phyloP scores from a whole-genome alignment of 2,888 invertebrate species.

The Acanthococcus lagerstroemiae region DNA sequence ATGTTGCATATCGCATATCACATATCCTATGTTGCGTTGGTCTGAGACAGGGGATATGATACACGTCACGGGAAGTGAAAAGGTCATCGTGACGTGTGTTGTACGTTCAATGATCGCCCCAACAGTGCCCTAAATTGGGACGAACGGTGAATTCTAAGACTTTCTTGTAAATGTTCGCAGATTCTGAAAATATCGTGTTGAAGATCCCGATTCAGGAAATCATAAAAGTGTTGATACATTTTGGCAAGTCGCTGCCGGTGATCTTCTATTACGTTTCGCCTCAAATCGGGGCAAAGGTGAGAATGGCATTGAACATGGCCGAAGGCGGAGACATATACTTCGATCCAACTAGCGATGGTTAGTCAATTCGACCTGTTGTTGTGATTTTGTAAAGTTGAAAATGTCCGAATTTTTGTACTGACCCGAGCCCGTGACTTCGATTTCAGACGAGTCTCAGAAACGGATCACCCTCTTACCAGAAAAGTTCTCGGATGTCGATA shows the following conservation, averaged over 20 bases:
- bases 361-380: too few species aligned
- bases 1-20: too few species aligned
- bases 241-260: constrained; percentile 63
- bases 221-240: constrained; percentile 64
- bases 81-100: too few species aligned
- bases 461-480: constrained; percentile 69
- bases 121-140: too few species aligned
- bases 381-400: constrained; percentile 2
- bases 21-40: too few species aligned
- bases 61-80: too few species aligned
- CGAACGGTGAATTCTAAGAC: too few species aligned
- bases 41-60: too few species aligned
- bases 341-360: constrained; percentile 47
- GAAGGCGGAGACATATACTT: constrained; percentile 44
- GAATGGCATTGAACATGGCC: constrained; percentile 62
- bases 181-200: constrained; percentile 40
- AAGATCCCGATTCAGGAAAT: constrained; percentile 60
- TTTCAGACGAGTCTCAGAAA: constrained; percentile 53
- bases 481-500: constrained; percentile 56
- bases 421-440: background rate
- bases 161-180: too few species aligned
- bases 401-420: background rate
- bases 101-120: too few species aligned
- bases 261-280: constrained; percentile 68
- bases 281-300: constrained; percentile 56